These are phyloP conservation scores for Tympanoctomys barrerae DNA, from an alignment of 2,797 vertebrate species.

Conservation along the genomic window DNA sequence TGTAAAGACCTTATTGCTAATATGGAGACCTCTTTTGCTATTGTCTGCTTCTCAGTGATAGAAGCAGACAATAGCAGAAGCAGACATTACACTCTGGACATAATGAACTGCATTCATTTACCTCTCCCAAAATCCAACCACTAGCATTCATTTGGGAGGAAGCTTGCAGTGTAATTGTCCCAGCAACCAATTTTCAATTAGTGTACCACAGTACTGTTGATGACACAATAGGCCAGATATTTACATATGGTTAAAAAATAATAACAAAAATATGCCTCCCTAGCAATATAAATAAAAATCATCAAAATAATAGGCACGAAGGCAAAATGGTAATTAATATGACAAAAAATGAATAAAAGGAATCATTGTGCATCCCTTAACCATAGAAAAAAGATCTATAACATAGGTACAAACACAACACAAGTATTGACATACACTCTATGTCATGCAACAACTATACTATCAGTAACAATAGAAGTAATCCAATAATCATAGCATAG, in stretches of 20 bases:
- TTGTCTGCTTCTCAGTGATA: not conserved
- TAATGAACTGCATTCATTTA: not conserved
- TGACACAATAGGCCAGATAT: not conserved
- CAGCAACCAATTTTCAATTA: not conserved
- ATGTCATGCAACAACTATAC: not conserved
- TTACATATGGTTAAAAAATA: not conserved
- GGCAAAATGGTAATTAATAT: not conserved
- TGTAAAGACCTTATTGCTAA: not conserved
- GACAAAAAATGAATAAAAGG: not conserved
- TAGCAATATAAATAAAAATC: not conserved
- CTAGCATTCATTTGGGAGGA: not conserved
- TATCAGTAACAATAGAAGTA: no score
- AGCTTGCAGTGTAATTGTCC: not conserved
- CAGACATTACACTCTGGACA: no score
- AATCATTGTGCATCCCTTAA: not conserved
- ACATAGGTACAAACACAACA: not conserved
- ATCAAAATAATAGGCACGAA: not conserved
- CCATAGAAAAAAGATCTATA: not conserved
- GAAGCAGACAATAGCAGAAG: no score
- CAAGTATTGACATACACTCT: not conserved
- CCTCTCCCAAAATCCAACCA: not conserved
- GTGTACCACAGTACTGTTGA: not conserved
- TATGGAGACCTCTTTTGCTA: not conserved
- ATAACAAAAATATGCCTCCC: not conserved
- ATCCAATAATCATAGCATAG: no score